Evolutionary conservation across 2,113 vertebrate species (phyloP).

Genomic region (Beaufortia kweichowensis): DNA sequence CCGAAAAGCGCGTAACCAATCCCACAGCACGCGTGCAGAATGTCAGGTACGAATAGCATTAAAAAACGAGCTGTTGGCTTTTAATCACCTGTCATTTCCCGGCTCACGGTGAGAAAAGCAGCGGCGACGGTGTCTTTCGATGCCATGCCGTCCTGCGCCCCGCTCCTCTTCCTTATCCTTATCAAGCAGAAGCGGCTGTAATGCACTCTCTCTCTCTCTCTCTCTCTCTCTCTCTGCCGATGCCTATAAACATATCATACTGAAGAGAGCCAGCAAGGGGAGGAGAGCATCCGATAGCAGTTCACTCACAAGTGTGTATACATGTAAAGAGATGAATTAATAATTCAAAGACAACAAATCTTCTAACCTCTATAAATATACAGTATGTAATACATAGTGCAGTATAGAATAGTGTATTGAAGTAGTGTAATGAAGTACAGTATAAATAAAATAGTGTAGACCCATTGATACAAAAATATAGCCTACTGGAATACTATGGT

Average conservation of each 20-base stretch:
- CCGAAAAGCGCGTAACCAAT: conserved; percentile 27
- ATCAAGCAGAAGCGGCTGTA: conserved; percentile 70
- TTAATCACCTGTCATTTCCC: conserved; percentile 73
- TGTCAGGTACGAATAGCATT: background rate
- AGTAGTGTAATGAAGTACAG: no score
- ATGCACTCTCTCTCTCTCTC: conserved; percentile 52
- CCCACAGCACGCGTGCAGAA: background rate
- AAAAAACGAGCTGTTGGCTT: conserved; percentile 1
- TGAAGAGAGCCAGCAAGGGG: conserved; percentile 29
- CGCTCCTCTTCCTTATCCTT: conserved; percentile 62
- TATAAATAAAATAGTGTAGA: no score
- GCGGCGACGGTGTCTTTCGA: conserved; percentile 65
- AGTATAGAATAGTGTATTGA: no score
- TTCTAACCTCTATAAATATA: no score
- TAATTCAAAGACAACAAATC: background rate
- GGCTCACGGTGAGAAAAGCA: conserved; percentile 69
- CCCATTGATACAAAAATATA: no score
- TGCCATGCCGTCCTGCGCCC: conserved; percentile 69
- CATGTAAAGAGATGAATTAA: conserved; percentile 61
- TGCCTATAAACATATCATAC: conserved; percentile 52
- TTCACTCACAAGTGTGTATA: conserved; percentile 53
- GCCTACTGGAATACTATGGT: no score
- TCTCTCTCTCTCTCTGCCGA: conserved; percentile 50
- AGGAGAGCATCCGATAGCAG: conserved; percentile 26
- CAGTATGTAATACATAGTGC: no score